Conservation (phyloP, 2,113 vertebrate species). For the Toxotes chatareus region DNA sequence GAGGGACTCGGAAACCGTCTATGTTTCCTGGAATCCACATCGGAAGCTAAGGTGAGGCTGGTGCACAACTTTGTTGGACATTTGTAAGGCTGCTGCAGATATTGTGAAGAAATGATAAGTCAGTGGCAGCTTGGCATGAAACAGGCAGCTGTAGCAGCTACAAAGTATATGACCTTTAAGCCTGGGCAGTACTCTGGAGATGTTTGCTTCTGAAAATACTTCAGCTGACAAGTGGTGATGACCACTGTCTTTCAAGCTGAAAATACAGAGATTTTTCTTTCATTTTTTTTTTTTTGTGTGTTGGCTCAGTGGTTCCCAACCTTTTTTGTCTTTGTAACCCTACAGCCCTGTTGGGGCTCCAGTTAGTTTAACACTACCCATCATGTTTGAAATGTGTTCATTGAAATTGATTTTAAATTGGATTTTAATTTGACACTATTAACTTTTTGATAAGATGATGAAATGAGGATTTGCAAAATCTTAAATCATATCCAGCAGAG, state of each 20-base stretch:
- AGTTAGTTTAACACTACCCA: not conserved
- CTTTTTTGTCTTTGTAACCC: too few relatives aligned
- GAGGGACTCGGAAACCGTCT: slow-evolving; percentile 96
- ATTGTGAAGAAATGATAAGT: not conserved
- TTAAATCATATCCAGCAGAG: slow-evolving; percentile 14
- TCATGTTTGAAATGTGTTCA: not conserved
- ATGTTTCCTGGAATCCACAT: slow-evolving; percentile 96
- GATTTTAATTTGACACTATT: too few relatives aligned
- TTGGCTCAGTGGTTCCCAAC: too few relatives aligned
- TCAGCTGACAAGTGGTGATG: not conserved
- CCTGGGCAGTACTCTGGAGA: not conserved
- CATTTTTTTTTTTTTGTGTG: not conserved
- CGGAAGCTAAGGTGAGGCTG: slow-evolving; percentile 95
- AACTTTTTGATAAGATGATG: not conserved
- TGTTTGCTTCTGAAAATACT: not conserved
- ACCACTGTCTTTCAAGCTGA: not conserved
- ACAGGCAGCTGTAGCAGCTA: not conserved
- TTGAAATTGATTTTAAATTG: not conserved
- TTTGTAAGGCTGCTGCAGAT: not conserved
- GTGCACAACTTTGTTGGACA: not conserved
- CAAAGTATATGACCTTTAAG: not conserved
- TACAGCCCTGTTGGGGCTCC: not conserved
- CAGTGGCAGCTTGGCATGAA: not conserved
- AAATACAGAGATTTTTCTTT: not conserved
- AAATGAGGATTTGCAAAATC: not conserved